Evolutionary conservation across 2,797 vertebrate species (phyloP).

Genomic region (Taenioides sp.): DNA sequence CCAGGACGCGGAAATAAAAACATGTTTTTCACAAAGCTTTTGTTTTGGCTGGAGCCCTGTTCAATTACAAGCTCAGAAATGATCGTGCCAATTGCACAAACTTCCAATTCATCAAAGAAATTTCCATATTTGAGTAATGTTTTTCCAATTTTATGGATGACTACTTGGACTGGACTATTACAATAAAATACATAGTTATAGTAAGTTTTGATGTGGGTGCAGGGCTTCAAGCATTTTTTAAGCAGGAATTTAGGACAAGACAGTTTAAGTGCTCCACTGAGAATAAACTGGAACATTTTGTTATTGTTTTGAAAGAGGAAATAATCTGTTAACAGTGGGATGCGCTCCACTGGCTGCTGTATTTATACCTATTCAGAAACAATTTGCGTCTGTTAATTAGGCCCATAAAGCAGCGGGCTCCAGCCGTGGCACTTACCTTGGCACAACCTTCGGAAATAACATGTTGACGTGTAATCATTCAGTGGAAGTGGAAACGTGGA

Average conservation of each 20-base stretch:
- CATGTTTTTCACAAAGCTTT: slow-evolving; percentile 51
- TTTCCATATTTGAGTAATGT: slow-evolving; percentile 42
- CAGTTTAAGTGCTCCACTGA: slow-evolving; percentile 42
- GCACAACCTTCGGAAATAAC: slow-evolving; percentile 63
- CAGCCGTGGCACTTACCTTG: slow-evolving; percentile 46
- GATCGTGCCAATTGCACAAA: slow-evolving; percentile 52
- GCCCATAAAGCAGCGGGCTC: slow-evolving; percentile 50
- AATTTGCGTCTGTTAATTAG: slow-evolving; percentile 70
- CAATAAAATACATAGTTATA: slow-evolving; percentile 4
- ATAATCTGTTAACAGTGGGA: slow-evolving; percentile 66
- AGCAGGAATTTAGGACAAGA: slow-evolving; percentile 33
- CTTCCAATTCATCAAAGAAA: slow-evolving; percentile 51
- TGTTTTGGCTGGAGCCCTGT: slow-evolving; percentile 63
- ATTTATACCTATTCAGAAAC: slow-evolving; percentile 68
- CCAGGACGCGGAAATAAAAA: slow-evolving; percentile 32
- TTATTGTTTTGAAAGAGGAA: slow-evolving; percentile 71
- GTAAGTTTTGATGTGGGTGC: slow-evolving; percentile 22
- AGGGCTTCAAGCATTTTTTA: slow-evolving; percentile 34
- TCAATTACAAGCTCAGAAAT: slow-evolving; percentile 52
- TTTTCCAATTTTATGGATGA: slow-evolving; percentile 53
- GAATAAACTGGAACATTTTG: slow-evolving; percentile 56
- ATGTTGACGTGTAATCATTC: slow-evolving; percentile 63
- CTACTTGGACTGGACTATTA: slow-evolving; percentile 51
- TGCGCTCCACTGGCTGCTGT: slow-evolving; percentile 57
- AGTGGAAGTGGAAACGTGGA: slow-evolving; percentile 57